phyloP scores from a whole-genome alignment of 2,888 invertebrate species.

The Heliconius erato region DNA sequence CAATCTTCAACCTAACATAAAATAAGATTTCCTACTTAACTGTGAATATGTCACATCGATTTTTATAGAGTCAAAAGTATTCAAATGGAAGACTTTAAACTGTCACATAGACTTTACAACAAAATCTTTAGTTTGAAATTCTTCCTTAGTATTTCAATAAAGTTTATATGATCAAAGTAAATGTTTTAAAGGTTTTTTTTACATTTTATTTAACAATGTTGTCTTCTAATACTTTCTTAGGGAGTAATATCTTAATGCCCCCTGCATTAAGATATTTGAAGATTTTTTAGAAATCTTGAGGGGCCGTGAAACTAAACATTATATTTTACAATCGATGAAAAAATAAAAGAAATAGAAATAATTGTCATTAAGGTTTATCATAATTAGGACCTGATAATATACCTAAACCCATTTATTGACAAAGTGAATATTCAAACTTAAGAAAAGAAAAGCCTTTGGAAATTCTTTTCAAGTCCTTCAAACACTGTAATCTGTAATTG shows the following conservation, averaged over 20 bases:
- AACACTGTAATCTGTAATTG: too few species aligned
- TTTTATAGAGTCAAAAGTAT: not conserved
- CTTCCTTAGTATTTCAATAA: not conserved
- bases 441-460: too few species aligned
- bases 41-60: not conserved
- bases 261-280: not conserved
- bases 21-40: not conserved
- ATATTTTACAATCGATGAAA: too few species aligned
- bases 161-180: not conserved
- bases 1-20: slow-evolving; percentile 6
- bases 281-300: not conserved
- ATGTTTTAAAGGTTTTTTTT: not conserved
- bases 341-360: too few species aligned
- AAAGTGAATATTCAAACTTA: too few species aligned
- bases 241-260: not conserved
- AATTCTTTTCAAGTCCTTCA: too few species aligned
- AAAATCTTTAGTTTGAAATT: not conserved
- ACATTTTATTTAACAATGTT: not conserved
- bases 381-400: too few species aligned
- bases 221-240: not conserved
- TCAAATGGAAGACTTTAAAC: slow-evolving; percentile 4
- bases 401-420: too few species aligned
- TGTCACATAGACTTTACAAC: not conserved
- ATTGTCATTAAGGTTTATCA: too few species aligned
- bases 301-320: too few species aligned